Conservation (phyloP, 2,113 vertebrate species). For the Phylloscopus whistleri region DNA sequence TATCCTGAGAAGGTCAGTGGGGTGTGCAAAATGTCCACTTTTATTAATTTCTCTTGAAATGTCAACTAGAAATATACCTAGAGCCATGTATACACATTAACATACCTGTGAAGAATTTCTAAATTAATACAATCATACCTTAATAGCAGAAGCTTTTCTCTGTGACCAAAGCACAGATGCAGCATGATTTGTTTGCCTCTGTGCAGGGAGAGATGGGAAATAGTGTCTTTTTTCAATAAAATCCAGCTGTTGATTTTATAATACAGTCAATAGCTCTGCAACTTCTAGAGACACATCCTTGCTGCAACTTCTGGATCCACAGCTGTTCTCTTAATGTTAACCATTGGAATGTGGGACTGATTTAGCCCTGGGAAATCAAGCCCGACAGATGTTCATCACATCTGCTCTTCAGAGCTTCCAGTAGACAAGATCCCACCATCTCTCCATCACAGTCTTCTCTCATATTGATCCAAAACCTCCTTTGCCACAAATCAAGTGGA, state of each 20-base stretch:
- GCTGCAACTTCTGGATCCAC: not conserved
- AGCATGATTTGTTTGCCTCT: not conserved
- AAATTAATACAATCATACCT: not conserved
- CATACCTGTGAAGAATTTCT: not conserved
- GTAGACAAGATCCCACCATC: not conserved
- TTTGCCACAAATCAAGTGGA: not conserved
- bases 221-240: not conserved
- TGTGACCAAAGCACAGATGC: not conserved
- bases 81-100: not conserved
- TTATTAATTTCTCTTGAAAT: not conserved
- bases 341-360: not conserved
- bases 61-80: not conserved
- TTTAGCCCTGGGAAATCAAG: not conserved
- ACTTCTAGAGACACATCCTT: not conserved
- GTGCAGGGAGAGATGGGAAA: not conserved
- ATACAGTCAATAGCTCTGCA: not conserved
- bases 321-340: not conserved
- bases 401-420: not conserved
- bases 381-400: not conserved
- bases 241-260: not conserved
- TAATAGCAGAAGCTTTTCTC: not conserved
- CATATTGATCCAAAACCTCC: not conserved
- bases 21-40: not conserved
- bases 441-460: not conserved
- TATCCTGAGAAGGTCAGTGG: not conserved